These are phyloP conservation scores for Aphelenchoides fujianensis DNA, from an alignment of 1,140 invertebrate species.

Conservation along the genomic window DNA sequence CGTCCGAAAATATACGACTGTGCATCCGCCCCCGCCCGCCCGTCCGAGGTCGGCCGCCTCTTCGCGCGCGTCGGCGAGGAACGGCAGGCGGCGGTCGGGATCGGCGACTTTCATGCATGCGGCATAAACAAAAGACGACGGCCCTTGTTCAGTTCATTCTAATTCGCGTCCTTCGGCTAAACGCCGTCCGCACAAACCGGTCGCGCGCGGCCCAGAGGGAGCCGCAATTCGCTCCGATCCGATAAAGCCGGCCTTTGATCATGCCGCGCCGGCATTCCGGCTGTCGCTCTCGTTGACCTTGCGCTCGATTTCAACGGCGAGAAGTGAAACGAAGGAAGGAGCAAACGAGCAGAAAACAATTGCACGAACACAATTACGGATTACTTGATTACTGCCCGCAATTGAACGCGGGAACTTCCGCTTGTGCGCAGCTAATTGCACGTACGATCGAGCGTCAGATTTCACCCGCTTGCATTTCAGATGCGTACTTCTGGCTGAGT, in stretches of 20 bases:
- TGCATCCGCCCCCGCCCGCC: background rate
- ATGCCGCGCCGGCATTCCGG: background rate
- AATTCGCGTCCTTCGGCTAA: background rate
- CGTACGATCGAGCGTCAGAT: constrained; percentile 6
- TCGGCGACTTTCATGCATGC: background rate
- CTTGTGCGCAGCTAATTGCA: background rate
- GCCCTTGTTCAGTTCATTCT: background rate
- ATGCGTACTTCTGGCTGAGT: constrained; percentile 62
- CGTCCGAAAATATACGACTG: background rate
- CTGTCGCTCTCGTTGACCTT: background rate
- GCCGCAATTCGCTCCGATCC: background rate
- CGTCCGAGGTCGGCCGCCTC: too few species aligned
- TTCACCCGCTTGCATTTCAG: constrained; percentile 40
- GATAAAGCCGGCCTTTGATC: background rate
- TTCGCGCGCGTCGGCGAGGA: too few species aligned
- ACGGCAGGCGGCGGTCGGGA: too few species aligned
- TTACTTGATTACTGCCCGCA: too few species aligned
- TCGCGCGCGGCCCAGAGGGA: background rate
- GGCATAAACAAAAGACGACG: too few species aligned
- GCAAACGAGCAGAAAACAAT: too few species aligned
- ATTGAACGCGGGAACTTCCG: too few species aligned
- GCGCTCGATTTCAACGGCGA: background rate
- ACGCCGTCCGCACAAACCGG: too few species aligned
- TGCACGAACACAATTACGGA: background rate
- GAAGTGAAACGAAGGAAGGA: too few species aligned